A percentile compares a stretch with the other conserved stretches of the same genome.
Evolutionary conservation across 2,888 invertebrate species (phyloP).

Genomic region (Diaphora mendica): DNA sequence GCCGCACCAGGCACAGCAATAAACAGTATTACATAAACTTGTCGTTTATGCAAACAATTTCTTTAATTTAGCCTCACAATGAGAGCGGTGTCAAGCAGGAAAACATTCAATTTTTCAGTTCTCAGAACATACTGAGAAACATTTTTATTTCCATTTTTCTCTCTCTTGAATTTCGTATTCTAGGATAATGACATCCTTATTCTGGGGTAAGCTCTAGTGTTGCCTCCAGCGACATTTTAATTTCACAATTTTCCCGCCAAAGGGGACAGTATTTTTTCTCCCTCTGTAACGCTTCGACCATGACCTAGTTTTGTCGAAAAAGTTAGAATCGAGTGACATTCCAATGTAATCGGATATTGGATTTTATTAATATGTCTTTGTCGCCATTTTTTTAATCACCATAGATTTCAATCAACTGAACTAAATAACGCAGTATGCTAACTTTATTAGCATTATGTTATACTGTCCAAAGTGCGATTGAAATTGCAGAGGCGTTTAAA

Average conservation of each 20-base stretch:
- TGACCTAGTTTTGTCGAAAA: constrained; percentile 62
- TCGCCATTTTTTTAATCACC: constrained; percentile 14
- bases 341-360: constrained; percentile 28
- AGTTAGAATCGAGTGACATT: constrained; percentile 41
- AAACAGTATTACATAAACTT: constrained; percentile 33
- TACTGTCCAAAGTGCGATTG: too few species aligned
- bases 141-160: constrained; percentile 45
- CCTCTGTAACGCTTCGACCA: constrained; percentile 62
- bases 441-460: neutral
- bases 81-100: constrained; percentile 36
- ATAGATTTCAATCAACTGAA: neutral
- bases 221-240: constrained; percentile 70
- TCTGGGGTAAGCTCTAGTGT: constrained; percentile 60
- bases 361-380: constrained; percentile 23
- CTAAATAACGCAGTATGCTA: neutral
- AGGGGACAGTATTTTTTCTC: constrained; percentile 58
- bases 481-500: too few species aligned
- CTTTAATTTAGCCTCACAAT: constrained; percentile 44
- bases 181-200: constrained; percentile 65
- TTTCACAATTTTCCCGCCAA: constrained; percentile 54
- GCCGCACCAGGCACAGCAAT: neutral
- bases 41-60: constrained; percentile 38
- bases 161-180: constrained; percentile 47
- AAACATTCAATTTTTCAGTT: constrained; percentile 47
- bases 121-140: constrained; percentile 37